These are phyloP conservation scores for Epirrhoe alternata DNA, from an alignment of 2,888 invertebrate genomes.

Conservation along the genomic window DNA sequence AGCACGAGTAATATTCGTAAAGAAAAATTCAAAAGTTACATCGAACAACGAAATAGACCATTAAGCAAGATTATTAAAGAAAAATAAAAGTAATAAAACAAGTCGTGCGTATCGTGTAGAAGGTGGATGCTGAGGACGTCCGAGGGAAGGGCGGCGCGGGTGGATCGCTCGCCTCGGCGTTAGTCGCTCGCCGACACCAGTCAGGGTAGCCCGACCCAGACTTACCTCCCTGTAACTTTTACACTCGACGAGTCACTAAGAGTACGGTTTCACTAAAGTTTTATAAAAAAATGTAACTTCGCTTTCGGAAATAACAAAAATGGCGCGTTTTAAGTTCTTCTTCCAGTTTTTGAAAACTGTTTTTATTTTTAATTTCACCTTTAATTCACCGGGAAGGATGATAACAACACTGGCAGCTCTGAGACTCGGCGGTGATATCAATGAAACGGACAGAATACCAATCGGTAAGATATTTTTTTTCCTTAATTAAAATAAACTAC, in stretches of 20 bases:
- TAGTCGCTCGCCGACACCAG: constrained; percentile 65
- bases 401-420: neutral
- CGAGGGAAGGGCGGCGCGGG: constrained; percentile 64
- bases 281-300: constrained; percentile 12
- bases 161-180: constrained; percentile 47
- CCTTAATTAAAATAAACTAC: neutral
- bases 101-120: constrained; percentile 73
- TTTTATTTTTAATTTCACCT: constrained; percentile 3
- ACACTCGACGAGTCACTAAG: constrained; percentile 9
- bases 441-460: constrained; percentile 6
- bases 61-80: constrained; percentile 80
- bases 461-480: constrained; percentile 18
- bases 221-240: constrained; percentile 13
- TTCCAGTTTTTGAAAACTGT: constrained; percentile 1
- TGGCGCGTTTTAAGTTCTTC: constrained; percentile 13
- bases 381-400: constrained; percentile 7
- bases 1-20: constrained; percentile 57
- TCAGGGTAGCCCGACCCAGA: constrained; percentile 22
- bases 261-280: neutral
- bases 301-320: neutral
- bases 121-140: constrained; percentile 59
- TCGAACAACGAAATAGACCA: constrained; percentile 74
- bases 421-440: neutral
- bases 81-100: constrained; percentile 81
- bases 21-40: constrained; percentile 71